Evolutionary conservation across 2,113 vertebrate genomes (phyloP).

Genomic region (Microtus montanus): DNA sequence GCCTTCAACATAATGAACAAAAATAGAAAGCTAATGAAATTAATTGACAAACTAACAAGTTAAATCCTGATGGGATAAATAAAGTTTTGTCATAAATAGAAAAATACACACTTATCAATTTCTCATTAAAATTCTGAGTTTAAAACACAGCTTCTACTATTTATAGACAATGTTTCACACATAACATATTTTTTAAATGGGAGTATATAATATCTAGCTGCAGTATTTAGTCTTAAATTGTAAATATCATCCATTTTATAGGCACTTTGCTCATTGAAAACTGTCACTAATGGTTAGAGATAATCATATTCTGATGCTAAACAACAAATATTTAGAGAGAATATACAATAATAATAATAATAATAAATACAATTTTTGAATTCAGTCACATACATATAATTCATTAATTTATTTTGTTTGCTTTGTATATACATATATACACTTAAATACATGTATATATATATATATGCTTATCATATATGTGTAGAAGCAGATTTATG

Average conservation of each 20-base stretch:
- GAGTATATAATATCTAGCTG: not conserved
- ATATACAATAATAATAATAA: conserved; percentile 5
- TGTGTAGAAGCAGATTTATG: not conserved
- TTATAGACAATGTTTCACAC: not conserved
- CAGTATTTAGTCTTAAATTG: not conserved
- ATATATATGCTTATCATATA: accelerated
- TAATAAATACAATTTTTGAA: not conserved
- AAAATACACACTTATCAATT: not conserved
- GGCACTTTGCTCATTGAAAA: not conserved
- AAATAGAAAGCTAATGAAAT: conserved; percentile 72
- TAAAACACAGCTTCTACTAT: conserved; percentile 18
- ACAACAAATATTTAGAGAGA: not conserved
- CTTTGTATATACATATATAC: not conserved
- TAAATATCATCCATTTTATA: not conserved
- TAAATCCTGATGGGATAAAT: conserved; percentile 36
- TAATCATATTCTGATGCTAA: not conserved
- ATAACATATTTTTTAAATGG: not conserved
- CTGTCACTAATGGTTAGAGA: not conserved
- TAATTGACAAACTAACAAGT: conserved; percentile 66
- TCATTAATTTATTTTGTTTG: not conserved
- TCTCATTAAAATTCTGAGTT: not conserved
- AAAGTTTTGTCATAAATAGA: conserved; percentile 1
- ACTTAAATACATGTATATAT: not conserved
- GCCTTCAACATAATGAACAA: conserved; percentile 62
- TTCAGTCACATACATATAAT: not conserved